Evolutionary conservation across 1,140 invertebrate species (phyloP).

Genomic region (Lepeophtheirus salmonis): DNA sequence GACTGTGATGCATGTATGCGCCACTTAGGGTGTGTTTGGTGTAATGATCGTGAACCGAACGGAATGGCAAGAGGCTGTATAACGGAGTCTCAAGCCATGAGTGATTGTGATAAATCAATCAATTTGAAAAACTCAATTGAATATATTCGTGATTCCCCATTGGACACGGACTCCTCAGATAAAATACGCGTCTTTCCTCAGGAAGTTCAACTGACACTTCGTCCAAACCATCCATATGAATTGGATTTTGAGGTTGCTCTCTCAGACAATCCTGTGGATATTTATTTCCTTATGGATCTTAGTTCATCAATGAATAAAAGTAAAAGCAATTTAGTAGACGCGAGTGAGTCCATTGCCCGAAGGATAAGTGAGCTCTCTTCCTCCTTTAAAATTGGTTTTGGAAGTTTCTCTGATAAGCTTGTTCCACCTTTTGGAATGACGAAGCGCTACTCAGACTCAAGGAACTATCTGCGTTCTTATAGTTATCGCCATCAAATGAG

Average conservation of each 20-base stretch:
- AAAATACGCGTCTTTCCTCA: not conserved
- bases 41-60: not conserved
- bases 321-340: constrained; percentile 40
- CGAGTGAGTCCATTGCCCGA: constrained; percentile 41
- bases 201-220: not conserved
- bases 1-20: not conserved
- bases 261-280: constrained; percentile 58
- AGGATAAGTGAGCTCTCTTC: constrained; percentile 54
- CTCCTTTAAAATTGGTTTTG: constrained; percentile 66
- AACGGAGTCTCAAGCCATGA: not conserved
- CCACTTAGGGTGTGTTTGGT: not conserved
- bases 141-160: not conserved
- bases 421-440: constrained; percentile 52
- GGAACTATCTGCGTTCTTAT: constrained; percentile 36
- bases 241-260: not conserved
- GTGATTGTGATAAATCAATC: not conserved
- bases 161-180: not conserved
- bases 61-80: not conserved
- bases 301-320: constrained; percentile 57
- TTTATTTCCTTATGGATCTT: constrained; percentile 72
- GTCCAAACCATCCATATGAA: not conserved
- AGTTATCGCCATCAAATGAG: constrained; percentile 46
- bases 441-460: constrained; percentile 1
- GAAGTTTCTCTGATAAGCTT: constrained; percentile 73
- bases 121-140: not conserved